phyloP scores from a whole-genome alignment of 2,797 vertebrate genomes.

The Acrossocheilus fasciatus region DNA sequence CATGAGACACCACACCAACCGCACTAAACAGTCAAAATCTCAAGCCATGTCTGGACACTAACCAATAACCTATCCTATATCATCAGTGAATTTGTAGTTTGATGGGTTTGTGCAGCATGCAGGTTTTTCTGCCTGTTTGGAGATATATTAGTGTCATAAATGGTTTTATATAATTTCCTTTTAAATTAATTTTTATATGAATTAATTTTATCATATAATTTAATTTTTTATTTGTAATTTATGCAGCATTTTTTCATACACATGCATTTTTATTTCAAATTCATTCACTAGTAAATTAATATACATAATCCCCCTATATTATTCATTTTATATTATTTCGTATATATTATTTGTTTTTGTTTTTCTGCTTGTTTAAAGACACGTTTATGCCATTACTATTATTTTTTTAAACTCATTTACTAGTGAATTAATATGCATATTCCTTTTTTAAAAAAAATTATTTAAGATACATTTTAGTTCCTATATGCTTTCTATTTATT shows the following conservation, averaged over 20 bases:
- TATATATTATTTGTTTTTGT: neutral
- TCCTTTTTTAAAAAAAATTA: neutral
- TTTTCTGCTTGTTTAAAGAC: neutral
- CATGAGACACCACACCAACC: slow-evolving; percentile 41
- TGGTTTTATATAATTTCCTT: neutral
- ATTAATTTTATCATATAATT: neutral
- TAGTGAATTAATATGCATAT: neutral
- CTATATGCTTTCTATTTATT: neutral
- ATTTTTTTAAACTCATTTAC: neutral
- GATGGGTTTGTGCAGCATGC: neutral
- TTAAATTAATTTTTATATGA: neutral
- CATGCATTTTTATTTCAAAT: neutral
- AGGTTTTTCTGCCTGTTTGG: neutral
- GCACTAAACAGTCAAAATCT: slow-evolving; percentile 20
- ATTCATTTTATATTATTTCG: neutral
- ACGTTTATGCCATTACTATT: neutral
- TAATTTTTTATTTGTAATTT: neutral
- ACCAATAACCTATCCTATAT: neutral
- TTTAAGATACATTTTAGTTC: neutral
- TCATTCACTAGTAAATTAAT: neutral
- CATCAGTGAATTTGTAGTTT: neutral
- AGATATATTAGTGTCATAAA: neutral
- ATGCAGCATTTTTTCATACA: neutral
- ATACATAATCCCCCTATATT: neutral
- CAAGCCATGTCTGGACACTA: slow-evolving; percentile 33